These are phyloP conservation scores for Yoshiicerus persimilis DNA, from an alignment of 1,140 invertebrate species.

Conservation along the genomic window DNA sequence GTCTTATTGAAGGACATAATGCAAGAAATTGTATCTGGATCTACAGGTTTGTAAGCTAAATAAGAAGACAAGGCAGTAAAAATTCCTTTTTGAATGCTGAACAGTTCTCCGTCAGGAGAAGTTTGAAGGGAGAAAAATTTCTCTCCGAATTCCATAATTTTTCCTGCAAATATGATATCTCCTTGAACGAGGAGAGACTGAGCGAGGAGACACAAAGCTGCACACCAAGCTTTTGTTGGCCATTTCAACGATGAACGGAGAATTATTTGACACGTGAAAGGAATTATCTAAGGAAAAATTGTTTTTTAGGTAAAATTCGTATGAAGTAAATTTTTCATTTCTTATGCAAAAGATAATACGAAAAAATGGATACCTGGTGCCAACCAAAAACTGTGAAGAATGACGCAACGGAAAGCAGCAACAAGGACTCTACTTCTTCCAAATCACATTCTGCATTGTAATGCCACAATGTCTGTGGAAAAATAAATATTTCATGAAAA, in stretches of 20 bases:
- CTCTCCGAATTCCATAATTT: slow-evolving; percentile 39
- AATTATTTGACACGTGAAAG: slow-evolving; percentile 38
- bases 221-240: slow-evolving; percentile 35
- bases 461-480: slow-evolving; percentile 37
- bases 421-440: slow-evolving; percentile 38
- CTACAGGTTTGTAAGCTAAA: slow-evolving; percentile 25
- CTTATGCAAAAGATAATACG: too few relatives aligned
- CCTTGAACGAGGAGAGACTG: slow-evolving; percentile 30
- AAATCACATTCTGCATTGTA: slow-evolving; percentile 42
- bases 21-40: slow-evolving; percentile 4
- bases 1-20: slow-evolving; percentile 23
- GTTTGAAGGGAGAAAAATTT: slow-evolving; percentile 30
- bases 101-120: slow-evolving; percentile 35
- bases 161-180: not conserved
- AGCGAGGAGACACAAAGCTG: slow-evolving; percentile 31
- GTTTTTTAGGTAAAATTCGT: too few relatives aligned
- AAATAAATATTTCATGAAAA: too few relatives aligned
- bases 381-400: slow-evolving; percentile 42
- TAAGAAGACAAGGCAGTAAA: slow-evolving; percentile 22
- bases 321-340: too few relatives aligned
- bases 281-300: slow-evolving; percentile 23
- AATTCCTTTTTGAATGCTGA: slow-evolving; percentile 27
- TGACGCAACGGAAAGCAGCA: slow-evolving; percentile 19
- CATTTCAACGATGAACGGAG: slow-evolving; percentile 35
- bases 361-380: slow-evolving; percentile 40